phyloP scores from a whole-genome alignment of 2,113 vertebrate species.

The Vulpes lagopus region DNA sequence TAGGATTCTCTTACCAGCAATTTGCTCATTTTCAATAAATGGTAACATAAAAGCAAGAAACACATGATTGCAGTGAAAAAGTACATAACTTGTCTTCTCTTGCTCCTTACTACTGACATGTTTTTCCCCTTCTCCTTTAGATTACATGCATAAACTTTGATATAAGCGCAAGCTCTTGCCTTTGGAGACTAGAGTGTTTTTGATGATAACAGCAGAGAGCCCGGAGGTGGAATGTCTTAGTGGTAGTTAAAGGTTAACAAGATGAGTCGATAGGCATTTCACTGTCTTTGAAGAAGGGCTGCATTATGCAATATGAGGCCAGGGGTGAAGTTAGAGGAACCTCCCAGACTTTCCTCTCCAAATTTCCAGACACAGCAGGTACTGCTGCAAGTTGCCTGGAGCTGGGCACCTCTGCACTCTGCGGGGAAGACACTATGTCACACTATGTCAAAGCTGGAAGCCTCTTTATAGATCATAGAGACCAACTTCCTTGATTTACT shows the following conservation, averaged over 20 bases:
- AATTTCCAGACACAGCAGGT: not conserved
- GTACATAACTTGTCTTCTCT: not conserved
- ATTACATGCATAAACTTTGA: not conserved
- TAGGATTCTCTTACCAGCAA: not conserved
- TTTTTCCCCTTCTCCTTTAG: not conserved
- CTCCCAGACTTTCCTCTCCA: not conserved
- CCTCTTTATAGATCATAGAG: not conserved
- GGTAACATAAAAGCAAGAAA: not conserved
- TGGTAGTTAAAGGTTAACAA: not conserved
- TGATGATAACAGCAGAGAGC: not conserved
- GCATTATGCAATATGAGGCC: not conserved
- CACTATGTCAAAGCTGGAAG: not conserved
- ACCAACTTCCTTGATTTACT: not conserved
- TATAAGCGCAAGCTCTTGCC: not conserved
- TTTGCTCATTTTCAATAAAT: constrained; percentile 7
- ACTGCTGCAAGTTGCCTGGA: not conserved
- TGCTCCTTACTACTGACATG: not conserved
- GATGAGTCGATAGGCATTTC: not conserved
- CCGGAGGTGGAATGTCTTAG: not conserved
- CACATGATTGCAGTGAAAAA: not conserved
- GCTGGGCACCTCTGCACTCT: not conserved
- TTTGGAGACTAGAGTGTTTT: not conserved
- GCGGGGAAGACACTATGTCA: not conserved
- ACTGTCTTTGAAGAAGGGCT: constrained; percentile 8
- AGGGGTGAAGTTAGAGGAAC: not conserved